Evolutionary conservation across 2,113 vertebrate genomes (phyloP).

Genomic region (Poecilia latipinna): DNA sequence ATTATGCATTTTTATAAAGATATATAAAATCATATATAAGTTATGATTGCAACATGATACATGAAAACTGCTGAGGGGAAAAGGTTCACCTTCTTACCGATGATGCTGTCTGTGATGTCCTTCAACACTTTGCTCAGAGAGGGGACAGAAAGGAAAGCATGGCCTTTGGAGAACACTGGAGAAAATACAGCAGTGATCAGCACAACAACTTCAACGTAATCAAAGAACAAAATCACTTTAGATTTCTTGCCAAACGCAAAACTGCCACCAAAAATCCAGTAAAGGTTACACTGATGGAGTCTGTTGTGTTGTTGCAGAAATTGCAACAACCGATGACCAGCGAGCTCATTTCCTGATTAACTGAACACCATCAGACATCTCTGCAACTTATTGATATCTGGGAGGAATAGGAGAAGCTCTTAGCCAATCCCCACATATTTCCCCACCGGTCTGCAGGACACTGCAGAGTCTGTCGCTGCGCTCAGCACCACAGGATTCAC

Average conservation of each 20-base stretch:
- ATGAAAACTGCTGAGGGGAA: background rate
- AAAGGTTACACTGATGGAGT: background rate
- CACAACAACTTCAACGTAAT: background rate
- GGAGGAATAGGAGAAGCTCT: constrained; percentile 26
- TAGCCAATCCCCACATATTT: constrained; percentile 17
- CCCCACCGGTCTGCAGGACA: constrained; percentile 13
- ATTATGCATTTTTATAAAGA: background rate
- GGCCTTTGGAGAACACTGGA: constrained; percentile 75
- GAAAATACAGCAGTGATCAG: constrained; percentile 42
- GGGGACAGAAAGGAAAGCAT: constrained; percentile 71
- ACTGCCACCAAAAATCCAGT: background rate
- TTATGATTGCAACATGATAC: background rate
- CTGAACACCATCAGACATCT: constrained; percentile 23
- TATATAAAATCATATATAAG: background rate
- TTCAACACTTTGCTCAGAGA: constrained; percentile 72
- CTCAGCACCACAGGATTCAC: constrained; percentile 27
- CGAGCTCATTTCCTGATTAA: background rate
- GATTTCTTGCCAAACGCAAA: background rate
- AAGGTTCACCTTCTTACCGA: constrained; percentile 68
- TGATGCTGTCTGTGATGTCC: constrained; percentile 59
- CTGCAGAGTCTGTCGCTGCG: constrained; percentile 10
- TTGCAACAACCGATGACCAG: constrained; percentile 7
- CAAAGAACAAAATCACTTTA: constrained; percentile 5
- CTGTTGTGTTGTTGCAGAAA: constrained; percentile 3
- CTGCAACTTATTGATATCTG: constrained; percentile 8